These are phyloP conservation scores for Lasioglossum albipes DNA, from an alignment of 1,140 invertebrate genomes.

Conservation along the genomic window DNA sequence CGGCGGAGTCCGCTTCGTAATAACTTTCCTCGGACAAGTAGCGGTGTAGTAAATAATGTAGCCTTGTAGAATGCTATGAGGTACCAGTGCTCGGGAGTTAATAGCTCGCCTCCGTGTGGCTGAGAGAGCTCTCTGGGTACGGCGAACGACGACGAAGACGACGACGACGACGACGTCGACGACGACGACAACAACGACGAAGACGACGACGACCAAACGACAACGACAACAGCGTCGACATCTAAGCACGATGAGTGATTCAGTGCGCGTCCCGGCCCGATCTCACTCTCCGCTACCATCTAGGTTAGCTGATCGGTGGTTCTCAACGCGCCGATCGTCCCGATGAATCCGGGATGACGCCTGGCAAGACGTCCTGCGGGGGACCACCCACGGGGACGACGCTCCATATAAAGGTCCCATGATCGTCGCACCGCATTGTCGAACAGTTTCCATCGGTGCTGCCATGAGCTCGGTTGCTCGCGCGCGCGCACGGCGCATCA, in stretches of 20 bases:
- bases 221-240: constrained; percentile 45
- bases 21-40: constrained; percentile 56
- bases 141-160: constrained; percentile 21
- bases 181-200: constrained; percentile 37
- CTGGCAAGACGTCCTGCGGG: constrained; percentile 66
- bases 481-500: constrained; percentile 4
- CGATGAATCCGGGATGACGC: constrained; percentile 66
- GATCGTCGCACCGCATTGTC: constrained; percentile 64
- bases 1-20: constrained; percentile 26
- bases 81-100: constrained; percentile 65
- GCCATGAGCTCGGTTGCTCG: too few relatives aligned
- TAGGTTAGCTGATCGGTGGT: constrained; percentile 60
- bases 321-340: constrained; percentile 66
- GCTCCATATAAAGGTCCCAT: constrained; percentile 76
- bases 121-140: constrained; percentile 37
- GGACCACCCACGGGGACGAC: constrained; percentile 78
- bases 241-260: constrained; percentile 73
- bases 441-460: constrained; percentile 65
- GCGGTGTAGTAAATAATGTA: constrained; percentile 71
- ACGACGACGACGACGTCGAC: too few relatives aligned
- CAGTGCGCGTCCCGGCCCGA: constrained; percentile 70
- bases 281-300: constrained; percentile 66
- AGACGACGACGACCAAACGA: constrained; percentile 4
- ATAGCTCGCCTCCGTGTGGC: constrained; percentile 67
- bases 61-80: constrained; percentile 65